A percentile compares a stretch with the other conserved stretches of the same genome.
Evolutionary conservation across 2,888 invertebrate genomes (phyloP).

Genomic region (Papilio protenor): DNA sequence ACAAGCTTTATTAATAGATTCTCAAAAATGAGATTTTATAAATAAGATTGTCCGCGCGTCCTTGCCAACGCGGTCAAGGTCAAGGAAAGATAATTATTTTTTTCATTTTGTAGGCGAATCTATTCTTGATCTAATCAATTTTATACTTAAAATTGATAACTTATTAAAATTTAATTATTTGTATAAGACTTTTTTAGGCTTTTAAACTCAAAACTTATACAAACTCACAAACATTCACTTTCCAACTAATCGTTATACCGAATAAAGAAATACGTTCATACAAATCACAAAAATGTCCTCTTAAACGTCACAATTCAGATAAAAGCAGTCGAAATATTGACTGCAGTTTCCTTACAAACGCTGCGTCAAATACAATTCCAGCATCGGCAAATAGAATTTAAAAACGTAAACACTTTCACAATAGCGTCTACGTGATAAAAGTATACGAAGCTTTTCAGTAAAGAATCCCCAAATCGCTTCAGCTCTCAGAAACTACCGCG

Average conservation of each 20-base stretch:
- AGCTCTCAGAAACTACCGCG: constrained; percentile 33
- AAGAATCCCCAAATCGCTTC: constrained; percentile 31
- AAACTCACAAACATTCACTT: not conserved
- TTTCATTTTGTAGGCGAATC: not conserved
- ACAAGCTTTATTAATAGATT: constrained; percentile 9
- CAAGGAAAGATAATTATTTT: not conserved
- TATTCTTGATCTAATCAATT: not conserved
- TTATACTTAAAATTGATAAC: too few species aligned
- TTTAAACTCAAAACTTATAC: too few species aligned
- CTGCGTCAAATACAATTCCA: constrained; percentile 8
- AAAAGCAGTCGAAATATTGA: constrained; percentile 9
- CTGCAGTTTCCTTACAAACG: constrained; percentile 8
- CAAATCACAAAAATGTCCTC: not conserved
- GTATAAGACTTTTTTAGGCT: too few species aligned
- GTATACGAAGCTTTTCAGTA: constrained; percentile 18
- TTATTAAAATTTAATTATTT: too few species aligned
- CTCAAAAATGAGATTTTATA: constrained; percentile 13
- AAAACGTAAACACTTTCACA: constrained; percentile 28
- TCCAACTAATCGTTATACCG: not conserved
- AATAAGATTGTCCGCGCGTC: constrained; percentile 7
- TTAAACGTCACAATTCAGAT: not conserved
- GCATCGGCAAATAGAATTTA: constrained; percentile 26
- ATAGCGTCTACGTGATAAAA: constrained; percentile 28
- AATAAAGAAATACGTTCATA: not conserved
- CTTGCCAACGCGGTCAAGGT: constrained; percentile 15